Evolutionary conservation across 64 coral and sea anemone genomes (phyloP), one percentile per base, ranked within the genome.

Genomic region (Catalaphyllia jardinei): DNA sequence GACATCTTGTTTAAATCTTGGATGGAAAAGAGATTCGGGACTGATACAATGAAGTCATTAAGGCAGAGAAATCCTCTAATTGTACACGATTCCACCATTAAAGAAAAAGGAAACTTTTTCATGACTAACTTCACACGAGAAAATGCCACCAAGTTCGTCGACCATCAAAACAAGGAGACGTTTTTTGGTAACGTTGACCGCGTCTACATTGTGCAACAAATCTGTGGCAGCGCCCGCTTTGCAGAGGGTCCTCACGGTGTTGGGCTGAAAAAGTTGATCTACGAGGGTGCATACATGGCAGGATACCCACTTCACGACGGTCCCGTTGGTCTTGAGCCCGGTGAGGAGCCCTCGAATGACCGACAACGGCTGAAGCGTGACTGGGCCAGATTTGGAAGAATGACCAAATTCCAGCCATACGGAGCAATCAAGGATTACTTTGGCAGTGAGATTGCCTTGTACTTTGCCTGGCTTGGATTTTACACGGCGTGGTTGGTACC

Each of bases 401-500:
- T 92, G 63, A 91, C 84, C 54, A 99, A 99, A 89, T 99, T 93
- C 46, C 97, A 99, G 55, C 97, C 97, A 9, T 89, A 93, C 20
- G 91, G 85, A 60, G 87, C 91, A 38, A 88, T 99, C 65, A 99
- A 99, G 79, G 85, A 93, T 93, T 99, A 99, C 79, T 93, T 95
- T 50, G 97, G 97, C 59, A 95, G 94, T 24, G 91, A 91, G 16
- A 95, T 95, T 18, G 97, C 85, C 1, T 49, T 99, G 28, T 99
- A 99, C 73, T 99, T 99, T 52, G 91, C 97, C 0, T 99, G 97
- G 97, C 79, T 99, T 39, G 97, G 97, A 16, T 99, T 95, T 62
- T 99, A 99, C 74, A 95, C 94, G 19, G 91, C 97, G 31, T 93
- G 92, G 97, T 82, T 99, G 22, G 91, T 95, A 11, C 97, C 97